Base-by-base conservation (phyloP, 2,113 vertebrate genomes). In the Boleophthalmus pectinirostris region DNA sequence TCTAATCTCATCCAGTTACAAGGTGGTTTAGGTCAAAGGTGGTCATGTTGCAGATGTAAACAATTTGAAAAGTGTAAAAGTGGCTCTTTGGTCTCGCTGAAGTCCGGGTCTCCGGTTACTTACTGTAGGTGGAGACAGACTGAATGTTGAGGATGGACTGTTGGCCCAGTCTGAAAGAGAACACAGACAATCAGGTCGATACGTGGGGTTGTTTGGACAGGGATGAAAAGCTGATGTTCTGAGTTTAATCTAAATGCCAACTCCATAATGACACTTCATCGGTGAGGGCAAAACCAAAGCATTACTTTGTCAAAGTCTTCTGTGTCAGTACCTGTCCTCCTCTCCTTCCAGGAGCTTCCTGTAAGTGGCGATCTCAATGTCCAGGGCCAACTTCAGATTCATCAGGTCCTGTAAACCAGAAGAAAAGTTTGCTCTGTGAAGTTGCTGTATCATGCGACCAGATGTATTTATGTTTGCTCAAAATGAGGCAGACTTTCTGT, bases 341-440 rank as follows among this genome's bases (percentile, higher is more conserved):
- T 99, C 97, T 10, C 97, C 97, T 77, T 99, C 97, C 91, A 99
- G 91, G 78, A 99, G 93, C 87, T 97, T 99, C 85, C 96, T 93
- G 92, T 99, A 99, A 88, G 97, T 99, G 53, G 96, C 96, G 0
- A 99, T 98, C 94, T 99, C 97, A 0, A 98, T 94, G 86, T 99
- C 97, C 88, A 98, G 89, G 5, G 94, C 95, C 92, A 98, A 80
- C 64, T 98, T 98, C 81, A 95, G 72, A 0, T 94, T 98, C 96
- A 98, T 92, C 7, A 98, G 92, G 73, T 97, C 96, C 92, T 91
- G 69, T 54, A 70, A 47, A 6, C 69, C 23, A 72, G 45, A 6
- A 54, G 11, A 29, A 46, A 0, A 0, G 16, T 1, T 5, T 20
- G n/a, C 18, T 54, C 4, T 6, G 20, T 54, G 8, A 54, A 57